Evolutionary conservation across 1,140 invertebrate genomes (phyloP), one percentile per base, ranked within the genome.

Genomic region (Magallana angulata): DNA sequence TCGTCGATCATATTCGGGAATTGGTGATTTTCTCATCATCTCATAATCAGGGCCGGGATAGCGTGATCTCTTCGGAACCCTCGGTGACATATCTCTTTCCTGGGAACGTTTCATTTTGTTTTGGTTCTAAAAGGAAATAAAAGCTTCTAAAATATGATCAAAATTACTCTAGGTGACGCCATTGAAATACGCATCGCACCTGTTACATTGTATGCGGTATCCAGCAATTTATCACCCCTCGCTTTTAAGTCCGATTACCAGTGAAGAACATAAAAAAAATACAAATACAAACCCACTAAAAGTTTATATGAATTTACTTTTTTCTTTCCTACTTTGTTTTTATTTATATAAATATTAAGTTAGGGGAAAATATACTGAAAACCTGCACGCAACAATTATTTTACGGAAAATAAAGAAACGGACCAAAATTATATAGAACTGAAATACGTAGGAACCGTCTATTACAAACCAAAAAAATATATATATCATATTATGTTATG

Each of bases 51-150:
- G 92, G 36, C 93, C 91, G 8, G 91, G 91, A 91, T 95, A 94
- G 12, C 91, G 91, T 12, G 94, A 93, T 64, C 94, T 91, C 14
- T 94, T 87, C 91, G 94, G 94, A 90, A 97, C 97, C 57, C 93
- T 92, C 16, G 95, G 94, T n/a, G 95, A 94, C 85, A 91, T 89
- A 90, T 95, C 94, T 87, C 94, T 91, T 64, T 94, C 94, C 86
- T 93, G 92, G 82, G 93, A 93, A 88, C 94, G 94, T 92, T 95
- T 95, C 94, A 95, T 95, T 1, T 30, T 88, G 56, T 57, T 18
- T 11, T 58, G 3, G 48, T 57, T 7, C 16, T 57, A 82, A 82
- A 36, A n/a, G 18, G 48, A 12, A 57, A 82, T 64, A 48, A 48
- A 48, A 48, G 36, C 36, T 48, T 48, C 36, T 48, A 48, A 48